Evolutionary conservation across 2,888 invertebrate genomes (phyloP).

Genomic region (Halictus ligatus): DNA sequence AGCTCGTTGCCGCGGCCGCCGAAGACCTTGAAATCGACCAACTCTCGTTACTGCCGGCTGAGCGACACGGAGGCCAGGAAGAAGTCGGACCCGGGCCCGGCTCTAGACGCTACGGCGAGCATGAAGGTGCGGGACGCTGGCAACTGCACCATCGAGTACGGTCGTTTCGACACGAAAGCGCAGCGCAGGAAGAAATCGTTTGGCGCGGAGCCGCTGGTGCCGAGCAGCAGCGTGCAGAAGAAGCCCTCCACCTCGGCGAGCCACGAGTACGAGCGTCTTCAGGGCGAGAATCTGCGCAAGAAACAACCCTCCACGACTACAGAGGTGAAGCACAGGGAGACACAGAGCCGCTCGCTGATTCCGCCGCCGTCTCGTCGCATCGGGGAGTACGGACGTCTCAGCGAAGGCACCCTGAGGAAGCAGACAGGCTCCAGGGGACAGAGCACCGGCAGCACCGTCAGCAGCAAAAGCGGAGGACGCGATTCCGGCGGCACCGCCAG

Average conservation of each 20-base stretch:
- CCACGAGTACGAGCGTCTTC: conserved; percentile 89
- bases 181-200: conserved; percentile 78
- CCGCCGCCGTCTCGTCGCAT: conserved; percentile 86
- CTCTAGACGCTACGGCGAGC: conserved; percentile 63
- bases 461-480: conserved; percentile 84
- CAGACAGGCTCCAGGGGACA: conserved; percentile 77
- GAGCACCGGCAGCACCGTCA: conserved; percentile 81
- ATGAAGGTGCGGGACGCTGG: conserved; percentile 82
- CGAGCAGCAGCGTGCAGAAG: conserved; percentile 65
- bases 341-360: conserved; percentile 85
- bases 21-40: conserved; percentile 84
- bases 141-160: conserved; percentile 80
- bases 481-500: conserved; percentile 86
- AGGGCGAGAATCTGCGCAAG: conserved; percentile 84
- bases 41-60: conserved; percentile 81
- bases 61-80: conserved; percentile 82
- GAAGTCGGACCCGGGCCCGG: conserved; percentile 82
- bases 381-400: conserved; percentile 87
- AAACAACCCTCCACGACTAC: conserved; percentile 76
- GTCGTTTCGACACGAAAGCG: conserved; percentile 78
- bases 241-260: conserved; percentile 72
- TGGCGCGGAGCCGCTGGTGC: conserved; percentile 66
- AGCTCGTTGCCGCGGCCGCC: conserved; percentile 91
- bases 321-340: conserved; percentile 83
- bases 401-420: conserved; percentile 83